Evolutionary conservation across 1,140 invertebrate genomes (phyloP), one percentile per base, ranked within the genome.

Genomic region (Dermatophagoides farinae): DNA sequence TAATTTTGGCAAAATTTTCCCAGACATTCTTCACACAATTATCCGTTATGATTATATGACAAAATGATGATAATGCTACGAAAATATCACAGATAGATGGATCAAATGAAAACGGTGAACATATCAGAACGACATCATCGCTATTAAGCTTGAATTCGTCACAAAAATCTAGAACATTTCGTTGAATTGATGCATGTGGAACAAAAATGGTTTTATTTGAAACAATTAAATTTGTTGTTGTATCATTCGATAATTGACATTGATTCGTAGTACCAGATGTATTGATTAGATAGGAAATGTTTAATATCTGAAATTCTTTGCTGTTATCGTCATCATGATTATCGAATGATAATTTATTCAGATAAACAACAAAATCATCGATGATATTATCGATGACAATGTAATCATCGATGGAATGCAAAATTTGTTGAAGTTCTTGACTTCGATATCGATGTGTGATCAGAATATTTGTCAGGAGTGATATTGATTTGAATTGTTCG

Each of bases 101-200:
- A 38, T 58, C 57, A 39, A 58, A 58, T 12, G 57, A 55, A 23
- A 49, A 58, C 2, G 57, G 39, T 18, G 39, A 58, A 20, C n/a
- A 23, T 12, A 58, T 44, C 5, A 58, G 25, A 16, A 58, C 20
- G 6, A 16, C 8, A 39, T 49, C 46, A 31, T 44, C 22, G 11
- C 2, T 6, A 4, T 1, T 25, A 1, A 58, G 39, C 2, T 44
- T 23, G 18, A 44, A 46, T 44, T 49, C 18, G 10, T 22, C 10
- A 11, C 20, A 20, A n/a, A 58, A 46, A 38, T 58, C 57, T 1
- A 44, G 1, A 37, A 58, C 44, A 38, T 58, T 58, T 10, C 14
- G 12, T 10, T 55, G 11, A 58, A 58, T 46, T 8, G 16, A 23
- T 18, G 11, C 1, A 18, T 44, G 41, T 12, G 57, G 39, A 12